Evolutionary conservation across 2,797 vertebrate species (phyloP).

Genomic region (Syngnathus acus): DNA sequence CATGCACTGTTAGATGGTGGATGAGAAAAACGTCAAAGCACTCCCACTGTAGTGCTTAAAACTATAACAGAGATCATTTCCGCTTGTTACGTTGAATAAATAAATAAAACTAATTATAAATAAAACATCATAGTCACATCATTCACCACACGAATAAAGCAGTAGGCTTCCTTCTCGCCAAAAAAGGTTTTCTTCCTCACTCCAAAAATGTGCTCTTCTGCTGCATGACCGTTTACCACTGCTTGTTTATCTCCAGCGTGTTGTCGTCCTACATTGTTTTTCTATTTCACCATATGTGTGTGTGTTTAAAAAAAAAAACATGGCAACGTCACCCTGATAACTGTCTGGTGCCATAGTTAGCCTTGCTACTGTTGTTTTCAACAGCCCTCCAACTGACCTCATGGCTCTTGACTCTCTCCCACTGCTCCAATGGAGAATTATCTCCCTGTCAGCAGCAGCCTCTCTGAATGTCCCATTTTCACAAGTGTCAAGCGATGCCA

Average conservation of each 20-base stretch:
- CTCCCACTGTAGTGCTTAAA: background rate
- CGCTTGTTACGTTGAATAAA: no score
- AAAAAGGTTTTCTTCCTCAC: no score
- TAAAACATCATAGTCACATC: no score
- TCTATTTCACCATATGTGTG: no score
- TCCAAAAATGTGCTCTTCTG: no score
- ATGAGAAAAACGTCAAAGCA: background rate
- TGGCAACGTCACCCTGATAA: background rate
- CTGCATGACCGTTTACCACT: no score
- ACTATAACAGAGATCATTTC: no score
- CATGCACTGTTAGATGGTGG: background rate
- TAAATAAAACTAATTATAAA: no score
- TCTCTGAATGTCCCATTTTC: background rate
- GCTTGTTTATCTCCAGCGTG: no score
- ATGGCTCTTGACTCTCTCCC: background rate
- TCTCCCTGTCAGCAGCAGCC: constrained; percentile 11
- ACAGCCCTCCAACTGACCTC: constrained; percentile 3
- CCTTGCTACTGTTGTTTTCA: background rate
- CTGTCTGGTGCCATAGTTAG: background rate
- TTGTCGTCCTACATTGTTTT: no score
- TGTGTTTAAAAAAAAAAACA: background rate
- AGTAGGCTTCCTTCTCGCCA: no score
- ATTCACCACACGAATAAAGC: no score
- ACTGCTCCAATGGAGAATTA: background rate
- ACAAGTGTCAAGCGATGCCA: constrained; percentile 1